These are phyloP conservation scores for Gonocerus acuteangulatus DNA, from an alignment of 2,888 invertebrate genomes.

Conservation along the genomic window DNA sequence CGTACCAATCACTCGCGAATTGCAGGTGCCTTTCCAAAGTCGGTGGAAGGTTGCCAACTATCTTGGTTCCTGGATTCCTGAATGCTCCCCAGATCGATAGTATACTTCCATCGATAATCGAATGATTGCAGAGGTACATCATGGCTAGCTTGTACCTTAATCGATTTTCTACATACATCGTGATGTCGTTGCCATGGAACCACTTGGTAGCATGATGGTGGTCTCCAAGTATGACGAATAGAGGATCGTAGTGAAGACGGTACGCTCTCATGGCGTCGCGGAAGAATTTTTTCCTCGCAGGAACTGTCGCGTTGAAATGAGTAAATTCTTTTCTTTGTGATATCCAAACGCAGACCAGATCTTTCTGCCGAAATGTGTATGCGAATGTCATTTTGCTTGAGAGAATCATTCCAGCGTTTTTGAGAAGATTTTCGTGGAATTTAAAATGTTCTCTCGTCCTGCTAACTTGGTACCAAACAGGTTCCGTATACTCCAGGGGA, in stretches of 20 bases:
- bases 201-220: background rate
- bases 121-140: background rate
- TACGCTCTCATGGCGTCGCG: background rate
- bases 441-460: too few relatives aligned
- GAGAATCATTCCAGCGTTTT: too few relatives aligned
- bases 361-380: too few relatives aligned
- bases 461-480: too few relatives aligned
- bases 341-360: background rate
- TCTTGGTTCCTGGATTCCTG: background rate
- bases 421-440: too few relatives aligned
- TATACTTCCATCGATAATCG: background rate
- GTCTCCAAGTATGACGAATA: slow-evolving; percentile 6
- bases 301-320: background rate
- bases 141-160: background rate
- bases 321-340: too few relatives aligned
- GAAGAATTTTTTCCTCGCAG: background rate
- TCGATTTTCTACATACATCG: background rate
- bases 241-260: background rate
- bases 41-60: background rate
- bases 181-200: background rate
- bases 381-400: too few relatives aligned
- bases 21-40: background rate
- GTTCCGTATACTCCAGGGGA: too few relatives aligned
- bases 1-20: background rate
- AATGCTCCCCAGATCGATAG: slow-evolving; percentile 4